A percentile compares a stretch with the other conserved stretches of the same genome.
phyloP scores from a whole-genome alignment of 2,888 invertebrate species.

The Brachyopa scutellaris region DNA sequence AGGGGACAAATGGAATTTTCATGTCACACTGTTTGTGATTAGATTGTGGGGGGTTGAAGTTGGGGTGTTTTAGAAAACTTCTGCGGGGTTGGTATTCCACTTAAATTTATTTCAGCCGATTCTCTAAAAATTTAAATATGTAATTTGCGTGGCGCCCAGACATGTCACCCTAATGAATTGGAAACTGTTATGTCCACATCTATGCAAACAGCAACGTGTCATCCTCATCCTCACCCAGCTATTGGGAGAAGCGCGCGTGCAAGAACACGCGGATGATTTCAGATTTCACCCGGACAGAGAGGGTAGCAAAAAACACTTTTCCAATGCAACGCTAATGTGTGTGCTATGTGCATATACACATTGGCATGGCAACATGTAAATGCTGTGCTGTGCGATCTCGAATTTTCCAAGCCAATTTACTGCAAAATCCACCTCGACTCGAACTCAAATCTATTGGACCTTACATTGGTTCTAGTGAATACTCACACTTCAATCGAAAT shows the following conservation, averaged over 20 bases:
- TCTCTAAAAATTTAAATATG: slow-evolving; percentile 33
- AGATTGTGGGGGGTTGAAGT: slow-evolving; percentile 18
- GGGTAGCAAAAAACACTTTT: slow-evolving; percentile 26
- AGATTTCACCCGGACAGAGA: background rate
- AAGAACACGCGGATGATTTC: slow-evolving; percentile 35
- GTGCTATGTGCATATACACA: slow-evolving; percentile 20
- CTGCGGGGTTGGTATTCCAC: too few relatives aligned
- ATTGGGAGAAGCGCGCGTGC: slow-evolving; percentile 26
- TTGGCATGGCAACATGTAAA: slow-evolving; percentile 42
- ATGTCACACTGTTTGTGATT: slow-evolving; percentile 54
- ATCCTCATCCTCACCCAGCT: too few relatives aligned
- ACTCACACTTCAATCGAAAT: background rate
- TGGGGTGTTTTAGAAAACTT: slow-evolving; percentile 15
- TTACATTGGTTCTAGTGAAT: background rate
- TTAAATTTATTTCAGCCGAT: too few relatives aligned
- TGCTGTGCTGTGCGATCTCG: slow-evolving; percentile 5
- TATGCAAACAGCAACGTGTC: slow-evolving; percentile 37
- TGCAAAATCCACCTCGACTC: slow-evolving; percentile 55
- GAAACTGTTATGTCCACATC: slow-evolving; percentile 51
- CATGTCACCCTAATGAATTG: slow-evolving; percentile 43
- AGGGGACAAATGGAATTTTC: slow-evolving; percentile 57
- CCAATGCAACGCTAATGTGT: slow-evolving; percentile 48
- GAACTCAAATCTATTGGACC: slow-evolving; percentile 26
- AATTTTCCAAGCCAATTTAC: slow-evolving; percentile 54
- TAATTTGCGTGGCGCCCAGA: background rate